Evolutionary conservation across 2,113 vertebrate species (phyloP).

Genomic region (Junco hyemalis): DNA sequence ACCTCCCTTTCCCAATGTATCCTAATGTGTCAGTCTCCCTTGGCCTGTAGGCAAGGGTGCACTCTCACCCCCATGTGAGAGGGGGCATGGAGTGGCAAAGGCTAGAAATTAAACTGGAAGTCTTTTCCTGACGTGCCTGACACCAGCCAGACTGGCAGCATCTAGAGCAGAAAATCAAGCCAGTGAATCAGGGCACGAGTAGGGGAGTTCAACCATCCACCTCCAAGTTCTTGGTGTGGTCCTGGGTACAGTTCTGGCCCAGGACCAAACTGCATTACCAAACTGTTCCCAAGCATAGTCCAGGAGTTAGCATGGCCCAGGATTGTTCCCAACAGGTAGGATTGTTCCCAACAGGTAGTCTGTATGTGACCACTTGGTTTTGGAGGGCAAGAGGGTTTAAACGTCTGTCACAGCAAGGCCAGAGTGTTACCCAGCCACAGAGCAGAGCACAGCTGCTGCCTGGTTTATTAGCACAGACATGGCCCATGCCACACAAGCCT

Average conservation of each 20-base stretch:
- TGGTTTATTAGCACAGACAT: not conserved
- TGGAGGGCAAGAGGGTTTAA: not conserved
- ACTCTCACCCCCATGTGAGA: not conserved
- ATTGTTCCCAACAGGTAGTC: not conserved
- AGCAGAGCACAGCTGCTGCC: not conserved
- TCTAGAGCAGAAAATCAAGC: slow-evolving; percentile 4
- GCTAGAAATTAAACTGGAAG: not conserved
- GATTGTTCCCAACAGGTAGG: not conserved
- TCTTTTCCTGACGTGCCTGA: not conserved
- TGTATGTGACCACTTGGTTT: not conserved
- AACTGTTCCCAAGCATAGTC: not conserved
- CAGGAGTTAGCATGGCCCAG: not conserved
- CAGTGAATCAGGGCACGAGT: not conserved
- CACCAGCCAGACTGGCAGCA: not conserved
- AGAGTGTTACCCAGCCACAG: not conserved
- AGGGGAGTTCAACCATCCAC: not conserved
- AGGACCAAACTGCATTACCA: not conserved
- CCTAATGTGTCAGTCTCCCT: not conserved
- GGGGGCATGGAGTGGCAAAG: not conserved
- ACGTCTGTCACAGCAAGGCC: not conserved
- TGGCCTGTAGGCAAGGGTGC: not conserved
- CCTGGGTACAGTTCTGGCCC: not conserved
- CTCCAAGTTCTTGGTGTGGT: not conserved
- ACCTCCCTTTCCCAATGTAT: not conserved
- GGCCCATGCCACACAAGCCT: not conserved